phyloP scores from a whole-genome alignment of 2,113 vertebrate species.

The Melanostigma gelatinosum region DNA sequence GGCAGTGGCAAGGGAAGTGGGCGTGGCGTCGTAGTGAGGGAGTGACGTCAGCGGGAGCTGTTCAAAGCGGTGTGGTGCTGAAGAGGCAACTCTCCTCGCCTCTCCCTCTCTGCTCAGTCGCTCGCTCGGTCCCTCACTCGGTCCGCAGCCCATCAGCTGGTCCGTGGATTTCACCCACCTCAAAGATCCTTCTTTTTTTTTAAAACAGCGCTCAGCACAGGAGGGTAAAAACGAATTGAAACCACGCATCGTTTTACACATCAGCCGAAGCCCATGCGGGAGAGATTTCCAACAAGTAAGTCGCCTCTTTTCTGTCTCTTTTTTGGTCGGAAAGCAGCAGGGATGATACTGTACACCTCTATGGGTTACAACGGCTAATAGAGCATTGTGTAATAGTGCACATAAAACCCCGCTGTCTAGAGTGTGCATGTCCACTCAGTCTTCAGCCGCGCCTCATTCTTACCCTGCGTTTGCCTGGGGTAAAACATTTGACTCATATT shows the following conservation, averaged over 20 bases:
- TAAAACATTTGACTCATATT: slow-evolving; percentile 80
- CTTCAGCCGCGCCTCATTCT: slow-evolving; percentile 67
- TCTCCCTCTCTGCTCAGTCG: slow-evolving; percentile 24
- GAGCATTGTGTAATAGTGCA: not conserved
- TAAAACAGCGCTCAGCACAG: not conserved
- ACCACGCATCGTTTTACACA: not conserved
- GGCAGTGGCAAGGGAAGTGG: slow-evolving; percentile 57
- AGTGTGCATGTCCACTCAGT: slow-evolving; percentile 22
- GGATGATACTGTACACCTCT: not conserved
- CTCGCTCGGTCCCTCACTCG: slow-evolving; percentile 27
- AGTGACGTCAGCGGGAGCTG: slow-evolving; percentile 84
- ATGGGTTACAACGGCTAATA: not conserved
- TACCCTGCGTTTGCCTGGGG: slow-evolving; percentile 29
- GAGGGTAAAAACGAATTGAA: not conserved
- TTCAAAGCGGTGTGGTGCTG: slow-evolving; percentile 83
- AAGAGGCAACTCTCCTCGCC: slow-evolving; percentile 65
- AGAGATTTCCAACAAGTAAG: slow-evolving; percentile 61
- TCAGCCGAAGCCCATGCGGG: slow-evolving; percentile 30
- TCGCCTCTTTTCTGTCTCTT: not conserved
- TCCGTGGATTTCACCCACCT: slow-evolving; percentile 33
- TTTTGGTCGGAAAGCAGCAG: slow-evolving; percentile 2
- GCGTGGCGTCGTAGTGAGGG: slow-evolving; percentile 72
- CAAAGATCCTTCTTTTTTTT: not conserved
- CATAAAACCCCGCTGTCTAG: not conserved
- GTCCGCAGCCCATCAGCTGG: slow-evolving; percentile 43